phyloP scores from a whole-genome alignment of 2,888 invertebrate species.

The Incurvaria masculella region DNA sequence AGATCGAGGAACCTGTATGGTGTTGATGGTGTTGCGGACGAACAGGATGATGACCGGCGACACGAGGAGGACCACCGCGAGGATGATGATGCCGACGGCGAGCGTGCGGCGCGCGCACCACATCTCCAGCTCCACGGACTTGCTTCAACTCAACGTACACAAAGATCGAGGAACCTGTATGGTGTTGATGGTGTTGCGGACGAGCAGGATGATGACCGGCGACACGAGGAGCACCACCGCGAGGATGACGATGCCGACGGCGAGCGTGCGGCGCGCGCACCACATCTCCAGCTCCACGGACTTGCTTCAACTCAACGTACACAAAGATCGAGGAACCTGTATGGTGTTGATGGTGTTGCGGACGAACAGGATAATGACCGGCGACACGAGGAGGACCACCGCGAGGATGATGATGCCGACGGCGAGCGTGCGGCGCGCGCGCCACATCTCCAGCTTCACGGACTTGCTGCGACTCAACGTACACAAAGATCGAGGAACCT shows the following conservation, averaged over 20 bases:
- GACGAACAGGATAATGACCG: conserved; percentile 50
- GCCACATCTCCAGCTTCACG: conserved; percentile 44
- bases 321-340: too few relatives aligned
- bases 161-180: too few relatives aligned
- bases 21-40: conserved; percentile 49
- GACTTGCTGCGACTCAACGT: too few relatives aligned
- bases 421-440: conserved; percentile 37
- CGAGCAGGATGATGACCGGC: conserved; percentile 50
- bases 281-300: conserved; percentile 46
- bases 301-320: too few relatives aligned
- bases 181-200: conserved; percentile 50
- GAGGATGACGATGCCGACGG: conserved; percentile 42
- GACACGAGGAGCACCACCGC: conserved; percentile 47
- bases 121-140: conserved; percentile 43
- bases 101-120: conserved; percentile 41
- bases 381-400: conserved; percentile 48
- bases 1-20: conserved; percentile 61
- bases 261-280: conserved; percentile 38
- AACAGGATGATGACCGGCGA: conserved; percentile 52
- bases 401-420: conserved; percentile 44
- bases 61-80: conserved; percentile 45
- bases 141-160: too few relatives aligned
- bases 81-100: conserved; percentile 39
- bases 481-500: too few relatives aligned
- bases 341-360: conserved; percentile 52